These are phyloP conservation scores for Drosophila subpulchrella DNA, from an alignment of 1,140 invertebrate species.

Conservation along the genomic window DNA sequence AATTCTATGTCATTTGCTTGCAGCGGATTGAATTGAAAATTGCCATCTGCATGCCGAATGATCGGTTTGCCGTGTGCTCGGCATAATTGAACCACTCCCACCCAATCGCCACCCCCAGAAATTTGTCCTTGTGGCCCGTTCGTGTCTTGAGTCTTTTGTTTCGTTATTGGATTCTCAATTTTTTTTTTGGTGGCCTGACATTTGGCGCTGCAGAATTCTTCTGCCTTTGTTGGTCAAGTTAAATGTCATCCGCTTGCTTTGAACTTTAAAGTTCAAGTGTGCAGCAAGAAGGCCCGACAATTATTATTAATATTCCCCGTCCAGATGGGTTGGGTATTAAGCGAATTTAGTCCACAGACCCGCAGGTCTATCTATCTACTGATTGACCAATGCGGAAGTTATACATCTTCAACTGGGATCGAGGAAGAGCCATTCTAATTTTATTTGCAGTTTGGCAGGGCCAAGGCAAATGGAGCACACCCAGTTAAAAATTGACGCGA, in stretches of 20 bases:
- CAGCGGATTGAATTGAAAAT: constrained; percentile 25
- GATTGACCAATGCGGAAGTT: constrained; percentile 25
- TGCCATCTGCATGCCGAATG: constrained; percentile 27
- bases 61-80: constrained; percentile 1
- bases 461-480: constrained; percentile 42
- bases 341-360: background rate
- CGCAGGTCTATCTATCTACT: constrained; percentile 1
- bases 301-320: constrained; percentile 2
- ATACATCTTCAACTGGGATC: background rate
- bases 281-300: constrained; percentile 9
- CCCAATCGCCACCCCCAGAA: background rate
- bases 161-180: constrained; percentile 39
- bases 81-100: constrained; percentile 42
- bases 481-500: constrained; percentile 2
- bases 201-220: constrained; percentile 42
- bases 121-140: constrained; percentile 45
- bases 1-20: constrained; percentile 36
- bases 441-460: background rate
- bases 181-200: constrained; percentile 26
- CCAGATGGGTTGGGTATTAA: constrained; percentile 5
- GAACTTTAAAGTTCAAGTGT: constrained; percentile 79
- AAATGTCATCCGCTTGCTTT: constrained; percentile 69
- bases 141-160: constrained; percentile 75
- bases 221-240: constrained; percentile 63
- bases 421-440: constrained; percentile 6